Base-by-base conservation (phyloP, 2,888 invertebrate species). In the Microctonus aethiopoides region DNA sequence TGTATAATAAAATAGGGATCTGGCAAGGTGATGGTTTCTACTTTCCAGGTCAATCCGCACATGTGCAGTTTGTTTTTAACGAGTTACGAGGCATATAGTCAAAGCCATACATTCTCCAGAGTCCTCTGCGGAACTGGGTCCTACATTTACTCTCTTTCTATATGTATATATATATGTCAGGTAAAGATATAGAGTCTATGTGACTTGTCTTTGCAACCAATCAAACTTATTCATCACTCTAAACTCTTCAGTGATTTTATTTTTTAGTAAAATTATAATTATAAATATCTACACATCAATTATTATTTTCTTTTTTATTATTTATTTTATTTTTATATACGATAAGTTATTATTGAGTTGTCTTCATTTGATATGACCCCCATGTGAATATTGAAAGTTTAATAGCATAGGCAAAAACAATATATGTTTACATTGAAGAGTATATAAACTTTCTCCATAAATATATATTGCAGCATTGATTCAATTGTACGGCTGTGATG, bases 31-130 rank as follows among this genome's bases (percentile, higher is more conserved):
- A 65, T 65, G 56, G 56, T 65, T 60, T 63, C 74, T 74, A 78
- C 80, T 81, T 81, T 81, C 80, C 77, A 80, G 78, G 72, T 75
- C 79, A 80, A 80, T 78, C 56, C 34, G 65, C 34, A 36, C 34
- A 69, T 34, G 16, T 63, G 66, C 59, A 63, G 46, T 67, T 71
- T 59, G 51, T 56, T 65, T 67, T 26, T 69, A 51, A 64, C 59
- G 65, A 62, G 46, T 64, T 62, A 46, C 54, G 36, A 57, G 54
- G 22, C 56, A 41, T 46, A 16, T 46, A 6, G 51, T 34, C 29
- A 52, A 36, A 26, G 26, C 39, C 54, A 32, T 61, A 26, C 29
- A 34, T 36, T 67, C 61, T 52, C 61, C 11, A 36, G 20, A 64
- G 61, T 22, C 63, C 57, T 52, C 70, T 9, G 70, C 67, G 77